A percentile compares a stretch with the other conserved stretches of the same genome.
phyloP scores from a whole-genome alignment of 2,113 vertebrate species.

The Platycercus adscitus region DNA sequence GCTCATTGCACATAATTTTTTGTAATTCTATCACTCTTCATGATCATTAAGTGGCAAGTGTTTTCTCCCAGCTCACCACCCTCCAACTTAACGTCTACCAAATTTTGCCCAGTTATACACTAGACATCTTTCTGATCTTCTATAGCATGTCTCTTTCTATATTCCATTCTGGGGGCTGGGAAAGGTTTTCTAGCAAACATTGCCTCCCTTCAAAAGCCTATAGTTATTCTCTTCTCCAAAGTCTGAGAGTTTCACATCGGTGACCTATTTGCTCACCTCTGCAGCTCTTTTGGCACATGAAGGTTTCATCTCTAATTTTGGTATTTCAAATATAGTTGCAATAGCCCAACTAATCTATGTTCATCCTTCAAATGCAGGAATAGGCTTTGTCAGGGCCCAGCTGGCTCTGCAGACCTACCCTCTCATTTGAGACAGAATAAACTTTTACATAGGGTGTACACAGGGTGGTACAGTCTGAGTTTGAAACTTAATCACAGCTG shows the following conservation, averaged over 20 bases:
- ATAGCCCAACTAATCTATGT: not conserved
- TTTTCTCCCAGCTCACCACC: not conserved
- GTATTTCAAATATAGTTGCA: not conserved
- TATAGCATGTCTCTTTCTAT: not conserved
- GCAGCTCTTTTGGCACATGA: not conserved
- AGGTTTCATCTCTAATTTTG: not conserved
- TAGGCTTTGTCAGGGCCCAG: not conserved
- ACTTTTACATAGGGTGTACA: not conserved
- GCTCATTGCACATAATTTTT: not conserved
- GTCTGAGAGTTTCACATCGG: not conserved
- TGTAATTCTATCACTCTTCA: not conserved
- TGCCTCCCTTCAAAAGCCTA: not conserved
- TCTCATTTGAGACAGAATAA: not conserved
- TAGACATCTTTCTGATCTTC: not conserved
- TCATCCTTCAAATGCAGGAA: not conserved
- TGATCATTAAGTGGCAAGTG: not conserved
- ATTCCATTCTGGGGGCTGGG: not conserved
- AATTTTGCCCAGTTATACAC: not conserved
- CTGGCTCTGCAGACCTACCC: not conserved
- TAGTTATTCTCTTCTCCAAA: not conserved
- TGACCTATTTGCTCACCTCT: not conserved
- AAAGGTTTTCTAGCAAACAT: not conserved
- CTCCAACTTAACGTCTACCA: not conserved
- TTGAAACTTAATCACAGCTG: not conserved
- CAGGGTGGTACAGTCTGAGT: not conserved